Base-by-base conservation (phyloP, 2,888 invertebrate species). In the Stenodema calcarata region DNA sequence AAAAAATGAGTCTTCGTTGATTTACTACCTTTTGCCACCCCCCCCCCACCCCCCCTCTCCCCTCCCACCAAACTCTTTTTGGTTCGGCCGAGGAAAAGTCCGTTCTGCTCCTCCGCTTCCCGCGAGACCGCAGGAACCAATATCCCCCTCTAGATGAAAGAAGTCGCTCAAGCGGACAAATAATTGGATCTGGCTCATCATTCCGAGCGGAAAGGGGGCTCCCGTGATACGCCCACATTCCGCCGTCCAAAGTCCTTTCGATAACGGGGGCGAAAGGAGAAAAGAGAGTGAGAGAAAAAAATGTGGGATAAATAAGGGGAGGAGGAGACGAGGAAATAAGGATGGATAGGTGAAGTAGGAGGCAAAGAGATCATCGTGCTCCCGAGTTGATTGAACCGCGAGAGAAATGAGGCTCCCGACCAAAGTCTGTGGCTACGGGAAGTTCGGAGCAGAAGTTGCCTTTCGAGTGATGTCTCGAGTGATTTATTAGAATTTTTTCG, bases 161-260 rank as follows among this genome's bases (percentile, higher is more conserved):
- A 75, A 75, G 42, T 18, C 42, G n/a, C 30, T 75, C n/a, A 14
- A 75, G 75, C 75, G 75, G 35, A 75, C 75, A 75, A 75, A 75
- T 75, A 75, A 75, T 75, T 75, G 75, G 75, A 75, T 75, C 42
- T 75, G 7, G 42, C 35, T n/a, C 75, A 62, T 62, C 62, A 62
- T 27, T 62, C 62, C 62, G 62, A 62, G 27, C 62, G 62, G 62
- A 62, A 62, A 35, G 18, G 1, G 23, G 62, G 1, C n/a, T 23
- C 7, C 27, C 62, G 62, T 62, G 62, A 62, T 62, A 62, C 62
- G 62, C 62, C 62, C 62, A 62, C 62, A 62, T 23, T 62, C 62
- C 62, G 9, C 62, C 62, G 62, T 18, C 62, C 62, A 12, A 23
- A 23, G 18, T 50, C 50, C 35, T 35, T 35, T 35, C 35, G 4